phyloP scores from a whole-genome alignment of 1,140 invertebrate genomes.

The Zaprionus kolodkinae region DNA sequence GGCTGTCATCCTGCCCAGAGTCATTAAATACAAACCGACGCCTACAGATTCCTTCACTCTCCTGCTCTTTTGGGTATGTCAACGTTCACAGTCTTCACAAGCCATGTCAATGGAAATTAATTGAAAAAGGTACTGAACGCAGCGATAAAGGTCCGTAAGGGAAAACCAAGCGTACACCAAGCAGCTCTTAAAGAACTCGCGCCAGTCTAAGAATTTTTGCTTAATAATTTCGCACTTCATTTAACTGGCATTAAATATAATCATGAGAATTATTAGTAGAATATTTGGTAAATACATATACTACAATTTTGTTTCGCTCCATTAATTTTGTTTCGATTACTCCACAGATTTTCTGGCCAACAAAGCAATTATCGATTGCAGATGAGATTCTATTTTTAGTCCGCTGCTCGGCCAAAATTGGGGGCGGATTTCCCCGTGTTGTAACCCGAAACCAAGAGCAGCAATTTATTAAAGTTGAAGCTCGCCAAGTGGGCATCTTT shows the following conservation, averaged over 20 bases:
- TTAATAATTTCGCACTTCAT: neutral
- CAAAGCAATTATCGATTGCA: constrained; percentile 67
- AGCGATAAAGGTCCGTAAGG: neutral
- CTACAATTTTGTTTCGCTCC: constrained; percentile 31
- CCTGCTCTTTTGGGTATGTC: constrained; percentile 32
- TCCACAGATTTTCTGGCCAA: constrained; percentile 44
- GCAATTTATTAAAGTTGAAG: constrained; percentile 54
- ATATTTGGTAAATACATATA: neutral
- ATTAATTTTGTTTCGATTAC: constrained; percentile 52
- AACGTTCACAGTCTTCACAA: constrained; percentile 35
- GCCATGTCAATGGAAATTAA: constrained; percentile 58
- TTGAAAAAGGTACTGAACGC: constrained; percentile 31
- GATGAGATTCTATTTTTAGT: constrained; percentile 47
- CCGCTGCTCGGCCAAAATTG: neutral
- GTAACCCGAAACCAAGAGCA: constrained; percentile 52
- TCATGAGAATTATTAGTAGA: neutral
- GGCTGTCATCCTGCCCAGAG: constrained; percentile 49
- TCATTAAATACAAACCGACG: constrained; percentile 41
- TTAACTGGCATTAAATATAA: neutral
- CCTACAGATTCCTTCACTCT: constrained; percentile 20
- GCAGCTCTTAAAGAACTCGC: neutral
- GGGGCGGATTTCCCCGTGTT: neutral
- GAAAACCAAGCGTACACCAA: constrained; percentile 1
- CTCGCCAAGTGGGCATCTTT: constrained; percentile 13
- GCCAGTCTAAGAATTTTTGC: neutral